Base-by-base conservation (phyloP, 2,888 invertebrate species). In the Phalera bucephala region DNA sequence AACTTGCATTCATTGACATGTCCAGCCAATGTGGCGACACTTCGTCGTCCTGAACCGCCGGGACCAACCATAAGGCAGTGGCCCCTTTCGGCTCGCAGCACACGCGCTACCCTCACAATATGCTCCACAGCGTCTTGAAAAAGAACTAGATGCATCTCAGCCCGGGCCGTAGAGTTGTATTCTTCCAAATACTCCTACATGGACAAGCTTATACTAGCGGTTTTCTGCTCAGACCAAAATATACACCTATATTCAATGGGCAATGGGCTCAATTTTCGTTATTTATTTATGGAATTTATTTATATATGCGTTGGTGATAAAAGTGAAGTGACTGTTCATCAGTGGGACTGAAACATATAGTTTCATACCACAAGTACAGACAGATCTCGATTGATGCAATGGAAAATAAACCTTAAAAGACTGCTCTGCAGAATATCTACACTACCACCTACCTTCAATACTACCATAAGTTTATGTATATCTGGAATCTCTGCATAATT, bases 81-180 rank as follows among this genome's bases (percentile, higher is more conserved):
- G 3, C 98, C 97, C 21, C 97, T 92, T 77, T 97, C 96, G 5
- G 95, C 94, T 8, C 97, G 89, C 53, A 98, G 80, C 45, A 98
- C 94, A 22, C 98, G 92, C 0, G 96, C 95, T 32, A 97, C 91
- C 17, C 97, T 91, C n/a, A 95, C 94, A 35, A 96, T 92, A 71
- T 98, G 97, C 75, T 97, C 96, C 40, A 97, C 87, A 0, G 96
- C 96, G 76, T 97, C 97, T 88, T 94, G 92, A 86, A 97, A 97
- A 66, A 97, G 92, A 40, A 97, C 96, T 33, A 97, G 80, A 53
- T 93, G 93, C 95, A 97, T 95, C 57, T 94, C 95, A 64, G 95
- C 94, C 0, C 95, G 92, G 0, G 93, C 92, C 20, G 92, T 90
- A 27, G 95, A 88, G 72, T 96, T 96, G 72, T 93, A 97, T 73